Evolutionary conservation across 2,113 vertebrate genomes (phyloP), one percentile per base, ranked within the genome.

Genomic region (Antigone vipio): DNA sequence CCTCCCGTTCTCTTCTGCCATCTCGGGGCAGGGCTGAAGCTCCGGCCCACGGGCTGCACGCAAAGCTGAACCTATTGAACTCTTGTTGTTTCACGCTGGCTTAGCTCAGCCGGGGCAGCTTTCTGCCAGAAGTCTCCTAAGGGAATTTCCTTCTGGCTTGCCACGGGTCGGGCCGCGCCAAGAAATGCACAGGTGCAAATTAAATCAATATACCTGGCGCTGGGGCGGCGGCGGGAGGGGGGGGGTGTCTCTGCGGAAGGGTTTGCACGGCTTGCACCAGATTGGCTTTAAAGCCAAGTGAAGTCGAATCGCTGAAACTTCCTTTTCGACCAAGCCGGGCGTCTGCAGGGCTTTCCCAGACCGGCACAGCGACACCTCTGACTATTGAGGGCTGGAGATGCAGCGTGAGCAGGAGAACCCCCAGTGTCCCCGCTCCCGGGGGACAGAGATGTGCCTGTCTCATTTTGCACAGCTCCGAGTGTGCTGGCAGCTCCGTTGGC

Each of bases 181-280:
- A 96, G 60, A 90, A 94, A 83, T 11, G 78, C 63, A 74, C 92
- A 97, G 95, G 96, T 97, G 95, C 85, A 92, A 95, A 96, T 96
- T 83, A 90, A 93, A 94, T 85, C 92, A 89, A 73, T 91, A 50
- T 85, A 96, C 92, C 95, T 96, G 92, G 89, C 5, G 59, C 49
- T 58, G 78, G 60, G 69, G n/a, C 1, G 2, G 58, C 2, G 4
- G 11, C 23, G 15, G 17, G 35, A 7, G 34, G 49, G 24, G 24
- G 50, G 11, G 40, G 11, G 40, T 42, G 38, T 83, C 79, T 79
- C 77, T 50, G 56, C 2, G 9, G 68, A 89, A 58, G 73, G 58
- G 32, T 73, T 84, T 86, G 86, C 75, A n/a, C 1, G 0, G 18
- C 35, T 76, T 44, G 73, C 62, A 55, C 79, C 76, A 62, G 49